Percentiles rank a stretch among this genome's conserved stretches.
These are phyloP conservation scores for Leptoclinus maculatus DNA, from an alignment of 2,797 vertebrate species.

Conservation along the genomic window DNA sequence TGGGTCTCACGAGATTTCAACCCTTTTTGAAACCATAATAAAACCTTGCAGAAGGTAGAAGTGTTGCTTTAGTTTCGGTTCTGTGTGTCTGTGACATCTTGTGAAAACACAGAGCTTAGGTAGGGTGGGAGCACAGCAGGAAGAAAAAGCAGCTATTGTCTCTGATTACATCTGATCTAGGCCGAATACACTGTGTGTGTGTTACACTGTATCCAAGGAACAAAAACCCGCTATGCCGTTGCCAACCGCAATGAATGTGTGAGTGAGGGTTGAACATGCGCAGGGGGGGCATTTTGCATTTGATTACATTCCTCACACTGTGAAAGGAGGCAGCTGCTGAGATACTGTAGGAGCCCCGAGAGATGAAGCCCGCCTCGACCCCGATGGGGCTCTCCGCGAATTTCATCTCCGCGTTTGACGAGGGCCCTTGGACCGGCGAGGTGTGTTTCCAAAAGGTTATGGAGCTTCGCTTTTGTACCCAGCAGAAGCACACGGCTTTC, in stretches of 20 bases:
- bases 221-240: slow-evolving; percentile 57
- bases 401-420: slow-evolving; percentile 60
- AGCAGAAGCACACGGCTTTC: slow-evolving; percentile 17
- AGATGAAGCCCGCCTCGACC: slow-evolving; percentile 35
- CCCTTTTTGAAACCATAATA: slow-evolving; percentile 1
- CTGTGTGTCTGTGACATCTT: neutral
- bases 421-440: slow-evolving; percentile 40
- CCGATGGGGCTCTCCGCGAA: slow-evolving; percentile 45
- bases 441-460: slow-evolving; percentile 63
- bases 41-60: neutral
- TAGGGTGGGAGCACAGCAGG: slow-evolving; percentile 33
- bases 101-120: neutral
- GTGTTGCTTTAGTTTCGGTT: slow-evolving; percentile 1
- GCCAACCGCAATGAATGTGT: slow-evolving; percentile 49
- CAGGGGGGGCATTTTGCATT: slow-evolving; percentile 75
- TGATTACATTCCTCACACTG: slow-evolving; percentile 74
- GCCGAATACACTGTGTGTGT: slow-evolving; percentile 12
- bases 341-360: slow-evolving; percentile 44
- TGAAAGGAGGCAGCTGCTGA: slow-evolving; percentile 61
- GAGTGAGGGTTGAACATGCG: slow-evolving; percentile 55
- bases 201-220: slow-evolving; percentile 48
- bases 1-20: slow-evolving; percentile 23
- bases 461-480: slow-evolving; percentile 40
- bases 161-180: slow-evolving; percentile 60
- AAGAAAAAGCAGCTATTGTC: slow-evolving; percentile 54